phyloP scores from a whole-genome alignment of 2,113 vertebrate genomes.

The Sula dactylatra region DNA sequence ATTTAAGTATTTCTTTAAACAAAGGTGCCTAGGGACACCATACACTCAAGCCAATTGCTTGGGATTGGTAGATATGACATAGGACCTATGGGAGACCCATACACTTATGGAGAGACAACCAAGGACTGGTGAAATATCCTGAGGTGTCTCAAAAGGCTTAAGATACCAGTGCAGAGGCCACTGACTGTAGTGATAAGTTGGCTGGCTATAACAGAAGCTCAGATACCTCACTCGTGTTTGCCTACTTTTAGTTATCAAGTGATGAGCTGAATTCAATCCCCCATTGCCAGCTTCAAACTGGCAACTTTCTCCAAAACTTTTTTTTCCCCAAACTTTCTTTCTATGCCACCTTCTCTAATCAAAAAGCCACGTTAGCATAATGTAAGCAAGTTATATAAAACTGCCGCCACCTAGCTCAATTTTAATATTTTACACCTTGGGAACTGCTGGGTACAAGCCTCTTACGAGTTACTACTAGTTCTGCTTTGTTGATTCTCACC shows the following conservation, averaged over 20 bases:
- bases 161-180: neutral
- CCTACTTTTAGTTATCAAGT: neutral
- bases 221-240: neutral
- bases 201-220: neutral
- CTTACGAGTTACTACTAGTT: neutral
- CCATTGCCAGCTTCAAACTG: neutral
- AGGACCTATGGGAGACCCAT: neutral
- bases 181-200: neutral
- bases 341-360: neutral
- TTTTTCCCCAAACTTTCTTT: neutral
- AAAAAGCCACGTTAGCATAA: neutral
- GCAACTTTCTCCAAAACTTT: neutral
- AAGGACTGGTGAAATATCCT: neutral
- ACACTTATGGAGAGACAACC: neutral
- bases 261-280: neutral
- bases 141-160: neutral
- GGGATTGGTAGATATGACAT: neutral
- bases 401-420: neutral
- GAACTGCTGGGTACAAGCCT: neutral
- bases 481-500: neutral
- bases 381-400: neutral
- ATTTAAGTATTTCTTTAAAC: neutral
- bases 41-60: neutral
- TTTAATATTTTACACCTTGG: neutral
- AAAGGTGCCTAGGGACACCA: neutral